A percentile compares a stretch with the other conserved stretches of the same genome.
These are phyloP conservation scores for Drosophila setosimentum DNA, from an alignment of 2,888 invertebrate genomes.

Conservation along the genomic window DNA sequence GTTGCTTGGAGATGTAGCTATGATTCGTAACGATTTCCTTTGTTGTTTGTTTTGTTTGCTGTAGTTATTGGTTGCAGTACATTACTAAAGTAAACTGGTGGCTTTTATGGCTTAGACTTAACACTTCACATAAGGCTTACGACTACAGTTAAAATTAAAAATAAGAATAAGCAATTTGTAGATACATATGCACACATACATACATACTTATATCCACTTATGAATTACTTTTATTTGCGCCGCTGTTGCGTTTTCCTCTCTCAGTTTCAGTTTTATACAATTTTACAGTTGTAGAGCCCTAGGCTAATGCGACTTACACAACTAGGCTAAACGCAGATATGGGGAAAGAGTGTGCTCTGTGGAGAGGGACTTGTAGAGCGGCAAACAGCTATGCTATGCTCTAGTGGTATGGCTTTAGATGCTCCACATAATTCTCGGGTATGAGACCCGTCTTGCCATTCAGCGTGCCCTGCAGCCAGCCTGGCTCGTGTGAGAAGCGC, in stretches of 20 bases:
- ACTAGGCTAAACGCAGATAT: constrained; percentile 23
- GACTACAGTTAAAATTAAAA: constrained; percentile 36
- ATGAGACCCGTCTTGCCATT: constrained; percentile 96
- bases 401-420: constrained; percentile 84
- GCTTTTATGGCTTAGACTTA: constrained; percentile 75
- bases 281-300: constrained; percentile 54
- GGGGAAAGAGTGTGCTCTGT: neutral
- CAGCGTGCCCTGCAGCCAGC: constrained; percentile 98
- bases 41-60: constrained; percentile 28
- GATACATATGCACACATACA: constrained; percentile 6
- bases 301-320: constrained; percentile 34
- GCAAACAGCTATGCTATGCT: constrained; percentile 16
- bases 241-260: constrained; percentile 22
- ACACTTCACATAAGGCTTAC: constrained; percentile 64
- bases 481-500: constrained; percentile 96
- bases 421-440: constrained; percentile 98
- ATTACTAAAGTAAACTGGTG: constrained; percentile 76
- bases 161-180: constrained; percentile 33
- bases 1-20: constrained; percentile 11
- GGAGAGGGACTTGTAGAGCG: constrained; percentile 1
- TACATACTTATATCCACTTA: constrained; percentile 28
- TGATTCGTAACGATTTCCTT: constrained; percentile 24
- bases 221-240: constrained; percentile 40
- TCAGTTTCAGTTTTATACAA: constrained; percentile 43
- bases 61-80: constrained; percentile 51